phyloP scores from a whole-genome alignment of 2,888 invertebrate genomes.

The Pocota personata region DNA sequence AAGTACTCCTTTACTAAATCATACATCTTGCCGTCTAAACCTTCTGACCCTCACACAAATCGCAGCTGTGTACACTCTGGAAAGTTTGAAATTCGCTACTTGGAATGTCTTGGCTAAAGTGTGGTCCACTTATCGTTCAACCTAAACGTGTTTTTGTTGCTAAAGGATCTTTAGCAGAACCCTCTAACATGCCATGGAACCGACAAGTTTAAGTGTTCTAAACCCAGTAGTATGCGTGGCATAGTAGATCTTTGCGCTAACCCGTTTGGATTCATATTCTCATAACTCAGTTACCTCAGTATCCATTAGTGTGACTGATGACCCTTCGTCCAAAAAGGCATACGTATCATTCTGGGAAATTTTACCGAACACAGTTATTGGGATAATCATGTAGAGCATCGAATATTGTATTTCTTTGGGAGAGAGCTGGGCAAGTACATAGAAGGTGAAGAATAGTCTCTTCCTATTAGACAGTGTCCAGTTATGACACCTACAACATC shows the following conservation, averaged over 20 bases:
- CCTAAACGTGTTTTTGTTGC: neutral
- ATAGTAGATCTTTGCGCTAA: neutral
- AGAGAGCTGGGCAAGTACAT: too few species aligned
- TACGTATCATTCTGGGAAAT: neutral
- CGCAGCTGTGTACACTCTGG: neutral
- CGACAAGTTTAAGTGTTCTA: neutral
- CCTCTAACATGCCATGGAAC: neutral
- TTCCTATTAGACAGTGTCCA: too few species aligned
- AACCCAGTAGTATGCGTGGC: neutral
- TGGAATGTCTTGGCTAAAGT: neutral
- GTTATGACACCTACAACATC: too few species aligned
- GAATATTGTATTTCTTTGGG: too few species aligned
- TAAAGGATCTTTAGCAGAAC: neutral
- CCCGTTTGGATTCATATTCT: neutral
- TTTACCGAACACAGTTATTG: neutral
- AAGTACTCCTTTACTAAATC: neutral
- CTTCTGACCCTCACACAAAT: neutral
- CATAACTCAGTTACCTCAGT: neutral
- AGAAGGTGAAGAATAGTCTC: too few species aligned
- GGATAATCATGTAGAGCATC: neutral
- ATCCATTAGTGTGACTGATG: neutral
- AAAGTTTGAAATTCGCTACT: neutral
- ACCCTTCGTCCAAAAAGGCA: neutral
- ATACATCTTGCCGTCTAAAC: neutral
- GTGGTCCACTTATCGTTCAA: neutral